These are phyloP conservation scores for Hafferia zeledoni DNA, from an alignment of 2,797 vertebrate species.

Conservation along the genomic window DNA sequence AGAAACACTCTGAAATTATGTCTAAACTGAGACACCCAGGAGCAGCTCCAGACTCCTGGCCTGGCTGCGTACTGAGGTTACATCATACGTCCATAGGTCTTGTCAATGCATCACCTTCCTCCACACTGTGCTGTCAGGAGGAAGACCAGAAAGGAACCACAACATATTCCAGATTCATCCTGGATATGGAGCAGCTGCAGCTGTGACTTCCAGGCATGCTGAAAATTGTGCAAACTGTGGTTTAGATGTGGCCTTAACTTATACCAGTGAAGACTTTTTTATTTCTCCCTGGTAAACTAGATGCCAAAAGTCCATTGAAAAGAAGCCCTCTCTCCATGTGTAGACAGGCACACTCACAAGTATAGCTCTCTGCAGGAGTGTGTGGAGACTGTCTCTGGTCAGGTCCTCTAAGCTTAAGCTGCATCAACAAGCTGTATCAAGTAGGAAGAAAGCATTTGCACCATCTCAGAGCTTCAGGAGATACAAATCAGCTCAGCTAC, in stretches of 20 bases:
- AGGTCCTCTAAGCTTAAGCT: background rate
- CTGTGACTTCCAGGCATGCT: background rate
- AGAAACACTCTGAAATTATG: background rate
- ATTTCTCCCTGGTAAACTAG: background rate
- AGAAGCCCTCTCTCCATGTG: background rate
- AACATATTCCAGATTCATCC: background rate
- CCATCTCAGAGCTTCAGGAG: background rate
- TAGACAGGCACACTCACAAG: background rate
- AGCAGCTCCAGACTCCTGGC: background rate
- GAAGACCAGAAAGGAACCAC: background rate
- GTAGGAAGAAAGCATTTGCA: background rate
- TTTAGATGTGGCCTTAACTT: background rate
- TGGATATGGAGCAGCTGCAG: background rate
- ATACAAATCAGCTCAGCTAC: background rate
- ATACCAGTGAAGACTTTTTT: background rate
- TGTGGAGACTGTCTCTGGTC: background rate
- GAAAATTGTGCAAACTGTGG: background rate
- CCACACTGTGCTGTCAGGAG: rapidly evolving
- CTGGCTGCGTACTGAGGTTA: background rate
- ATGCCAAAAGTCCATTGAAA: background rate
- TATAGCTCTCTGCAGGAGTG: background rate
- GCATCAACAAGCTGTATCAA: background rate
- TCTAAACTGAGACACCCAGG: background rate
- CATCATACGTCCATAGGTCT: rapidly evolving
- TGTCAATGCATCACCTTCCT: background rate